phyloP scores from a whole-genome alignment of 2,113 vertebrate genomes.

The Phalacrocorax aristotelis region DNA sequence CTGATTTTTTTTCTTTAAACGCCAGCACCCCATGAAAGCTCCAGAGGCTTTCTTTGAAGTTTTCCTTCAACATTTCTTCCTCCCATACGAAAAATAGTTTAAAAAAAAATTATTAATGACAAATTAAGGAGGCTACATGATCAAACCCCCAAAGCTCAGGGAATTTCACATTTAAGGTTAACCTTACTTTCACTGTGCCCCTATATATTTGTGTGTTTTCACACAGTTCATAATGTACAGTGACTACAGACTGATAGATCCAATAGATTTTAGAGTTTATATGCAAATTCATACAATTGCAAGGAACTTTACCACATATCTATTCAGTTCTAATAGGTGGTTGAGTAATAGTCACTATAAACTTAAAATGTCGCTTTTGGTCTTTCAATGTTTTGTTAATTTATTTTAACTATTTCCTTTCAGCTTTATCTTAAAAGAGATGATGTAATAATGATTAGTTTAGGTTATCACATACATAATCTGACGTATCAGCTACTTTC shows the following conservation, averaged over 20 bases:
- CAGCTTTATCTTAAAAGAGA: background rate
- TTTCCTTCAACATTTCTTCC: background rate
- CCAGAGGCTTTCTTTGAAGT: background rate
- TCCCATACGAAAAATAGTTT: background rate
- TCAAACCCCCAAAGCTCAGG: background rate
- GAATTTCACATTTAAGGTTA: background rate
- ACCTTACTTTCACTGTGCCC: background rate
- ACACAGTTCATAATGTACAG: background rate
- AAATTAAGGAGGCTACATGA: background rate
- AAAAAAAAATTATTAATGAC: background rate
- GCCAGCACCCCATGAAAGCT: background rate
- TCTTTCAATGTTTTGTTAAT: background rate
- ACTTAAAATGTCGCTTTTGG: background rate
- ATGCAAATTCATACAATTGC: background rate
- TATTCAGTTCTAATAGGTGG: background rate
- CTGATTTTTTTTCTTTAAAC: no score
- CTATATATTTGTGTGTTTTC: background rate
- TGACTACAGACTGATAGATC: background rate
- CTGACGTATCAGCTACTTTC: background rate
- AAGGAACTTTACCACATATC: background rate
- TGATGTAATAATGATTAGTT: background rate
- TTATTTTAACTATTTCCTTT: background rate
- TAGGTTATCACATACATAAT: background rate
- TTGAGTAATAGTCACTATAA: background rate
- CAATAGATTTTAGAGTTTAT: background rate